phyloP scores from a whole-genome alignment of 2,113 vertebrate genomes.

The Trogon surrucura region DNA sequence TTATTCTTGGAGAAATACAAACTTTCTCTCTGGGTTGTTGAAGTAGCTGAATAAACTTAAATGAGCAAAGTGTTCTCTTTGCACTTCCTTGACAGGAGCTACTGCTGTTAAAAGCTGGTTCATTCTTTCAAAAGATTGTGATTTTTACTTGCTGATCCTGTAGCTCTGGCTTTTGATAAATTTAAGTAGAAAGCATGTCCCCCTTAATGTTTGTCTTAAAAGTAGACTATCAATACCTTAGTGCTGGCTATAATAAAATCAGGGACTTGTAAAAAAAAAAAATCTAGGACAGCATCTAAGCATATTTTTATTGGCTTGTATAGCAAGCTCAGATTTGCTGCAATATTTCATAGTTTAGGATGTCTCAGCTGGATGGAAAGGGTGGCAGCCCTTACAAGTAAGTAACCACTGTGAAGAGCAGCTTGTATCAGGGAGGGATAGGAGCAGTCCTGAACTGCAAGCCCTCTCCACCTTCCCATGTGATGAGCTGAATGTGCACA shows the following conservation, averaged over 20 bases:
- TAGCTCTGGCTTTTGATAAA: background rate
- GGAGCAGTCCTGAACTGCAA: background rate
- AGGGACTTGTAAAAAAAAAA: background rate
- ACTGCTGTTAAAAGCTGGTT: background rate
- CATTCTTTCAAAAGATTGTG: background rate
- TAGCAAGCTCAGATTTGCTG: background rate
- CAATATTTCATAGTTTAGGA: background rate
- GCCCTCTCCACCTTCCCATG: rapidly evolving
- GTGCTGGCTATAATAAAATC: background rate
- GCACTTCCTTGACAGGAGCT: background rate
- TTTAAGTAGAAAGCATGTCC: background rate
- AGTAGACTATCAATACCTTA: background rate
- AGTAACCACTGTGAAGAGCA: background rate
- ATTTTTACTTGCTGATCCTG: background rate
- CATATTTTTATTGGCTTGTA: background rate
- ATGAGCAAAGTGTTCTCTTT: background rate
- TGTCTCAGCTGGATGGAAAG: background rate
- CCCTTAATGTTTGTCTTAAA: background rate
- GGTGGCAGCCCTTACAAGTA: background rate
- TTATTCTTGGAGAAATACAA: background rate
- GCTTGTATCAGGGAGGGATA: background rate
- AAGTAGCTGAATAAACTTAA: constrained; percentile 4
- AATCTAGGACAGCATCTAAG: background rate
- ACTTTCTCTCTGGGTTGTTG: background rate
- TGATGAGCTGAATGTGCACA: background rate